Conservation (phyloP, 2,797 vertebrate genomes). For the Mormyrops boulengeri region DNA sequence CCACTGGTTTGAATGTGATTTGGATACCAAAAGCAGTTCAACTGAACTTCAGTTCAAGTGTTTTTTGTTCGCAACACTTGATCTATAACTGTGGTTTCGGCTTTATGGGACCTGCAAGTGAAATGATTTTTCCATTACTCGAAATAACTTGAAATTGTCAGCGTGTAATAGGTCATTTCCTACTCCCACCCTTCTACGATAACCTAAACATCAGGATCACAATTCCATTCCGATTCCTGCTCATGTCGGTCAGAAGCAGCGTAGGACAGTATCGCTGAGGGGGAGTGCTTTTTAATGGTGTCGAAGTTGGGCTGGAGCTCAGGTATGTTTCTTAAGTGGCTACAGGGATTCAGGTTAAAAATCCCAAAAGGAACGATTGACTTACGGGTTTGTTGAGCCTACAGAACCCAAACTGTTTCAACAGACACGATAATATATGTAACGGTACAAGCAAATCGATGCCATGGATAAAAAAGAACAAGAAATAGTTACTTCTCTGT, state of each 20-base stretch:
- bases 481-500: background rate
- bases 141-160: background rate
- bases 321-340: background rate
- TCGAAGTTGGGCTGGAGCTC: background rate
- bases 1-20: background rate
- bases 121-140: background rate
- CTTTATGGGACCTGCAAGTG: background rate
- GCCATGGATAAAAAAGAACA: background rate
- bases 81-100: background rate
- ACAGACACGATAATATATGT: background rate
- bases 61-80: background rate
- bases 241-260: background rate
- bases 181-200: background rate
- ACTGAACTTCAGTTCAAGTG: background rate
- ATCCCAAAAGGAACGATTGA: background rate
- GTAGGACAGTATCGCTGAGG: background rate
- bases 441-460: background rate
- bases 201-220: background rate
- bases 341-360: background rate
- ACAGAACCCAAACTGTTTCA: background rate
- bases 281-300: background rate
- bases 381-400: background rate
- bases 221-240: background rate
- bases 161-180: conserved; percentile 1
- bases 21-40: background rate